Evolutionary conservation across 2,888 invertebrate genomes (phyloP).

Genomic region (Drosophila emarginata): DNA sequence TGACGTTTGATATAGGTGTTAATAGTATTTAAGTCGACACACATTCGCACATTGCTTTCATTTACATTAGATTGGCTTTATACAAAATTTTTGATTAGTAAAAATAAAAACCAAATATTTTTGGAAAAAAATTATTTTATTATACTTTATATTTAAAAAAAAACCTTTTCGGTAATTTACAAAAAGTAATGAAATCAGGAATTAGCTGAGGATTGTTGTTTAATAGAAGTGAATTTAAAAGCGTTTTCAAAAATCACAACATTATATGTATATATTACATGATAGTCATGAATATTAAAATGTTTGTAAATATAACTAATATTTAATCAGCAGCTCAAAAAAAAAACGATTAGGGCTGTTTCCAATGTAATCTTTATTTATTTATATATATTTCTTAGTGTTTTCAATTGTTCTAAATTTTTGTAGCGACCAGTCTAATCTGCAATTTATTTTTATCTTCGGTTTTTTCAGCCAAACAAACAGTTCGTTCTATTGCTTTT

Average conservation of each 20-base stretch:
- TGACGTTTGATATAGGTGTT: slow-evolving; percentile 33
- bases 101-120: slow-evolving; percentile 7
- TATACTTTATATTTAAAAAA: too few relatives aligned
- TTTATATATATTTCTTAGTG: slow-evolving; percentile 84
- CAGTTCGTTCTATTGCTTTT: slow-evolving; percentile 28
- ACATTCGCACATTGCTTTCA: not conserved
- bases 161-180: too few relatives aligned
- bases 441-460: slow-evolving; percentile 32
- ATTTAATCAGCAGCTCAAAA: too few relatives aligned
- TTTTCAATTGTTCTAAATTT: slow-evolving; percentile 71
- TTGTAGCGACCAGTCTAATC: slow-evolving; percentile 2
- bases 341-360: too few relatives aligned
- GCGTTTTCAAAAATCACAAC: too few relatives aligned
- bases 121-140: not conserved
- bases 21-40: slow-evolving; percentile 21
- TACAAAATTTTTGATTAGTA: not conserved
- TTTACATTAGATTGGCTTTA: not conserved
- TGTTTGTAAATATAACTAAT: too few relatives aligned
- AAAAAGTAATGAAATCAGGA: too few relatives aligned
- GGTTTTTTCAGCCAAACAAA: slow-evolving; percentile 12
- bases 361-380: not conserved
- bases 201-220: too few relatives aligned
- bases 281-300: too few relatives aligned
- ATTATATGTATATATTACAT: too few relatives aligned
- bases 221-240: too few relatives aligned